Evolutionary conservation across 1,140 invertebrate genomes (phyloP), one percentile per base, ranked within the genome.

Genomic region (Hestina assimilis): DNA sequence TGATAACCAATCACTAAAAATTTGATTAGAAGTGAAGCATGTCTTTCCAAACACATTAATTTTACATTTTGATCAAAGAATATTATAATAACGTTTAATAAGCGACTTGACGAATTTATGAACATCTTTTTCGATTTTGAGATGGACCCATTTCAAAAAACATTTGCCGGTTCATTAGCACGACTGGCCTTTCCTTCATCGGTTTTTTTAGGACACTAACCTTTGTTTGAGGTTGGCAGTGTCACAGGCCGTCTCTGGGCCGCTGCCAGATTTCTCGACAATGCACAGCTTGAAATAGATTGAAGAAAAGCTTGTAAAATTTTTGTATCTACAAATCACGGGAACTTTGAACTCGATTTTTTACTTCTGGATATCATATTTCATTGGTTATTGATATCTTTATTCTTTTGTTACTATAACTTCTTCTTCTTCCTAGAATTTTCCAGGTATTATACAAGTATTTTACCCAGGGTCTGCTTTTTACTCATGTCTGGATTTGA

Each of bases 241-340:
- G 79, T 77, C 80, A 79, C 79, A 72, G 63, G 58, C 62, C 57
- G 51, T 33, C 33, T 56, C 76, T 87, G 84, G 84, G 78, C 48
- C 21, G n/a, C 24, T 87, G 84, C 84, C 84, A 87, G 73, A 78
- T 64, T 75, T 75, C 33, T 78, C 80, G 73, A 87, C 84, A 85
- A 85, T 87, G 75, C 76, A 66, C 59, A 47, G 57, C 76, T 74
- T 59, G 62, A 87, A 87, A 87, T 87, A 87, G 70, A 59, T 66
- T 45, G 52, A 54, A 62, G 63, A 66, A 78, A 70, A 72, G 58
- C 70, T 59, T 66, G 58, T 62, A 75, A 58, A 64, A 60, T 59
- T 72, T 78, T 79, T 77, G 20, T 47, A 26, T 43, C 46, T 35
- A 33, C 21, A 42, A 51, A 24, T 24, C 17, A 23, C 0, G 15